phyloP scores from a whole-genome alignment of 2,888 invertebrate species.

The Polyploca ridens region DNA sequence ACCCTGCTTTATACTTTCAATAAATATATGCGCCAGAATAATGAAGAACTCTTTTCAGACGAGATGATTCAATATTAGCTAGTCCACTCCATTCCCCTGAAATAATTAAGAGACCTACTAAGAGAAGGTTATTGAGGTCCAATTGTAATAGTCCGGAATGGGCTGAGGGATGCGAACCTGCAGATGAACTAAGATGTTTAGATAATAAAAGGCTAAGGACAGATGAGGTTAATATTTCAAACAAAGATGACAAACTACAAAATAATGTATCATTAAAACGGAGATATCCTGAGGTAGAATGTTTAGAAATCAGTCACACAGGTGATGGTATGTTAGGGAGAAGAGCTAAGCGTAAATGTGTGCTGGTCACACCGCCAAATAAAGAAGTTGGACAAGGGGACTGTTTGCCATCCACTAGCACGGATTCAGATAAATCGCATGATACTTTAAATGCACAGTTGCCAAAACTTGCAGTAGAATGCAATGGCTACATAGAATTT shows the following conservation, averaged over 20 bases:
- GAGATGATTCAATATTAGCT: constrained; percentile 51
- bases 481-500: constrained; percentile 77
- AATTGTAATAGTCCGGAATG: constrained; percentile 72
- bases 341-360: constrained; percentile 56
- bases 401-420: constrained; percentile 74
- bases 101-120: constrained; percentile 46
- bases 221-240: constrained; percentile 29
- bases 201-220: constrained; percentile 52
- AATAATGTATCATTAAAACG: constrained; percentile 49
- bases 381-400: constrained; percentile 76
- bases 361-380: constrained; percentile 71
- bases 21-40: not conserved
- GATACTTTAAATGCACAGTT: constrained; percentile 70
- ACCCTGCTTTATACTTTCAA: not conserved
- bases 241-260: constrained; percentile 27
- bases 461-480: constrained; percentile 75
- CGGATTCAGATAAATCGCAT: constrained; percentile 67
- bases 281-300: constrained; percentile 43
- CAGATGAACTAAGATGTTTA: constrained; percentile 41
- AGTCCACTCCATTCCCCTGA: constrained; percentile 68
- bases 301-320: constrained; percentile 53
- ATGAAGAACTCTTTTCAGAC: constrained; percentile 53
- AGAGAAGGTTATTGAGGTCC: constrained; percentile 56
- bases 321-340: constrained; percentile 61
- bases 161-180: constrained; percentile 69